These are phyloP conservation scores for Drosophila prosaltans DNA, from an alignment of 1,140 invertebrate genomes.

Conservation along the genomic window DNA sequence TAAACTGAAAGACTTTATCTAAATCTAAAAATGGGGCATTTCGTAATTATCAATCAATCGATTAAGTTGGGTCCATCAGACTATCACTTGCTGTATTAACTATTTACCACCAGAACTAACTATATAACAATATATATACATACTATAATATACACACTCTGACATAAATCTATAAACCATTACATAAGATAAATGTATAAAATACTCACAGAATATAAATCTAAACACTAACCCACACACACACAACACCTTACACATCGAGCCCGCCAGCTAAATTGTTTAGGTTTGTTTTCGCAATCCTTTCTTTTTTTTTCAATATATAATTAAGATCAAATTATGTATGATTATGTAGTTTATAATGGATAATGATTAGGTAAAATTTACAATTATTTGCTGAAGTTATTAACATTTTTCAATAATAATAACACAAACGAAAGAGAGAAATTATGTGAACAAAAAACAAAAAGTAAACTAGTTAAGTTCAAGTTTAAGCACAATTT, in stretches of 20 bases:
- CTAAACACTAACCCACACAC: conserved; percentile 3
- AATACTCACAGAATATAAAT: conserved; percentile 48
- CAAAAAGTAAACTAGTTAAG: conserved; percentile 45
- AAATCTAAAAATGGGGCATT: conserved; percentile 39
- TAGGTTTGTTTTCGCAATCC: conserved; percentile 17
- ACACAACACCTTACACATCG: conserved; percentile 5
- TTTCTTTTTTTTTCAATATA: neutral
- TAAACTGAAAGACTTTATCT: conserved; percentile 41
- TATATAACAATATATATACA: conserved; percentile 19
- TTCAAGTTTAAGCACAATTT: conserved; percentile 62
- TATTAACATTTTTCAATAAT: conserved; percentile 60
- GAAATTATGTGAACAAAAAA: conserved; percentile 10
- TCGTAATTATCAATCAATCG: neutral
- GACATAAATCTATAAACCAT: conserved; percentile 20
- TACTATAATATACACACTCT: conserved; percentile 4
- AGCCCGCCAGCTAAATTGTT: conserved; percentile 20
- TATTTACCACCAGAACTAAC: conserved; percentile 56
- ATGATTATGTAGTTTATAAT: conserved; percentile 56
- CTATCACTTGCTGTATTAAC: conserved; percentile 59
- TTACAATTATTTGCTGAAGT: conserved; percentile 77
- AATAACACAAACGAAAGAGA: conserved; percentile 24
- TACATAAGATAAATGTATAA: conserved; percentile 52
- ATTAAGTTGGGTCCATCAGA: conserved; percentile 36
- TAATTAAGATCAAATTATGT: conserved; percentile 38
- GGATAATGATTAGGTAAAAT: conserved; percentile 52